Base-by-base conservation (phyloP, 2,888 invertebrate species). In the Syrphus vitripennis region DNA sequence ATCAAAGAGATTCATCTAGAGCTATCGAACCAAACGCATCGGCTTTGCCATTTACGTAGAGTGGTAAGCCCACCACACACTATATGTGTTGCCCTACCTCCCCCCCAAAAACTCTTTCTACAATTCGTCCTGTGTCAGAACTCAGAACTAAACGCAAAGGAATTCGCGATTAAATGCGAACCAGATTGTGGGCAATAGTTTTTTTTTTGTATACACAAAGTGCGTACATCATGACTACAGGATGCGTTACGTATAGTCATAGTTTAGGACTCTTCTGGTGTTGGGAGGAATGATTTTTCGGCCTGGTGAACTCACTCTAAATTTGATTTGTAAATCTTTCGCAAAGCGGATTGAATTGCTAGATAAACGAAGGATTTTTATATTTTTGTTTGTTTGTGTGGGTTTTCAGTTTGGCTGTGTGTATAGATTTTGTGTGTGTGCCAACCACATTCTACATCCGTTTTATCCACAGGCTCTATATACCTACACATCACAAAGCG, bases 91-190 rank as follows among this genome's bases (percentile, higher is more conserved):
- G 24, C 82, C 63, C 71, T 42, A 31, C 31, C 57, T n/a, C 12
- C 24, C 12, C 5, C 6, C 16, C 19, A 16, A 40, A 21, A 29
- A 37, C 42, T 29, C 57, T 67, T 57, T 70, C 76, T 75, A 53
- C 70, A 74, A 55, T 75, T 65, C 63, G 65, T 59, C 76, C 76
- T 59, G 31, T 21, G 24, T 34, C 65, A 42, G 57, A 26, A 31
- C 26, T 24, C 69, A 63, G 42, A 16, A 40, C 29, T 67, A 48
- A 34, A 63, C 50, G 69, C 79, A 65, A 72, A 77, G 86, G 74
- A 82, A 86, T 82, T 86, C 86, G 86, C 86, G 86, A 82, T 82
- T 86, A 82, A 82, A 86, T 78, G 86, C 74, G 86, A 82, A 86
- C 86, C 77, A 86, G 86, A 78, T 78, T 86, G 86, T 82, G 86